A percentile compares a stretch with the other conserved stretches of the same genome.
These are phyloP conservation scores for Caenorhabditis panamensis DNA, from an alignment of 2,888 invertebrate genomes.

Conservation along the genomic window DNA sequence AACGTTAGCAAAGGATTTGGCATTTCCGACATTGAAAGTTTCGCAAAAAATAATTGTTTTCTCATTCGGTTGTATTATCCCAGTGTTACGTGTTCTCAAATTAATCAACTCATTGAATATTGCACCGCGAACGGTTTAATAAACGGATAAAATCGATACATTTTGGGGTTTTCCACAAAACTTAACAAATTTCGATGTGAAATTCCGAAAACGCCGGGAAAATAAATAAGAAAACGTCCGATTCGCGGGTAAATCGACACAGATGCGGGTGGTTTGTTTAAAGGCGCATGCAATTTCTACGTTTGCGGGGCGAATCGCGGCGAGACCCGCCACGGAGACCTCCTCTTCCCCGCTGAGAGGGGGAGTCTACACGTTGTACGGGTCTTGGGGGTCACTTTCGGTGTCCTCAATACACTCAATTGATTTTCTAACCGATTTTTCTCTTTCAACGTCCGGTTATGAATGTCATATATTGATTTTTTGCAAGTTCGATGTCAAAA, in stretches of 20 bases:
- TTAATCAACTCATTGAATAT: constrained; percentile 64
- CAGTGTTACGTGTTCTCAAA: constrained; percentile 69
- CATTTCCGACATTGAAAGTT: constrained; percentile 63
- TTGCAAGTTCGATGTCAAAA: neutral
- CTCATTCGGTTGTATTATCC: constrained; percentile 68
- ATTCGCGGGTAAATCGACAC: constrained; percentile 8
- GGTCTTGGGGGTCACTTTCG: constrained; percentile 19
- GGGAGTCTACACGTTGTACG: constrained; percentile 47
- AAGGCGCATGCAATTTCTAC: constrained; percentile 45
- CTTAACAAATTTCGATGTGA: neutral
- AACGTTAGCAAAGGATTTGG: constrained; percentile 65
- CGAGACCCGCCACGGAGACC: constrained; percentile 28
- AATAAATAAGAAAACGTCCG: constrained; percentile 10
- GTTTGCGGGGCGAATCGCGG: constrained; percentile 2
- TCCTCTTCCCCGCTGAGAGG: neutral
- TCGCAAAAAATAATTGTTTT: constrained; percentile 68
- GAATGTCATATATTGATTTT: neutral
- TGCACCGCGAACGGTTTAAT: constrained; percentile 61
- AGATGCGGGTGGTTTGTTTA: constrained; percentile 10
- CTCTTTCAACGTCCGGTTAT: neutral
- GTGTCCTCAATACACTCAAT: constrained; percentile 42
- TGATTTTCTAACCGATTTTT: constrained; percentile 8
- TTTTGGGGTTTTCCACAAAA: neutral
- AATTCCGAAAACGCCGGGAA: neutral
- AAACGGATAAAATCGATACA: constrained; percentile 41